phyloP scores from a whole-genome alignment of 2,113 vertebrate species.

The Pteronura brasiliensis region DNA sequence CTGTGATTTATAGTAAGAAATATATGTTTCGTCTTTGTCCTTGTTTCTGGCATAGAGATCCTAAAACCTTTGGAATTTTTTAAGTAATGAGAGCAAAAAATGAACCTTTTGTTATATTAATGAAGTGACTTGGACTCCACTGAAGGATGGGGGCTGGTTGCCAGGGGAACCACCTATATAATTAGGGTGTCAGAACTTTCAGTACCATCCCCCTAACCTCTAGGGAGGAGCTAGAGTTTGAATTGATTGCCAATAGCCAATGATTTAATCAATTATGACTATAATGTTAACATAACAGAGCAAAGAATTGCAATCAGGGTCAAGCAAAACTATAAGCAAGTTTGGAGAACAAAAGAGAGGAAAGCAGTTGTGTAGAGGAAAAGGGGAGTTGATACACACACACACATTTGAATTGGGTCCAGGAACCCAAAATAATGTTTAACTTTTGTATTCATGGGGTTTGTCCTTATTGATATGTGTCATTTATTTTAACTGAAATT shows the following conservation, averaged over 20 bases:
- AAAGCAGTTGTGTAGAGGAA: not conserved
- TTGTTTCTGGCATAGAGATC: not conserved
- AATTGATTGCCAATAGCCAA: not conserved
- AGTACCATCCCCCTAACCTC: too few relatives aligned
- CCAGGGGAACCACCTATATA: not conserved
- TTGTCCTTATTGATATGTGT: not conserved
- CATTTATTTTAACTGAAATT: not conserved
- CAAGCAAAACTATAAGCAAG: not conserved
- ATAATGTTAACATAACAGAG: not conserved
- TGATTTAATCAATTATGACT: not conserved
- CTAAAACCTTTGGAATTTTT: not conserved
- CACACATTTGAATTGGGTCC: not conserved
- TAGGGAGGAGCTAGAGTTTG: not conserved
- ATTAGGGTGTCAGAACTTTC: not conserved
- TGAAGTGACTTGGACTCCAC: not conserved
- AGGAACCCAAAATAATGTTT: not conserved
- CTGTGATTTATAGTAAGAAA: not conserved
- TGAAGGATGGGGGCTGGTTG: not conserved
- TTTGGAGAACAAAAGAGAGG: not conserved
- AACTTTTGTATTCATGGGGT: not conserved
- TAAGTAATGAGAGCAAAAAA: not conserved
- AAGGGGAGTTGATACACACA: not conserved
- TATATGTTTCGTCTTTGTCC: not conserved
- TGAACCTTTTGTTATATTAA: not conserved
- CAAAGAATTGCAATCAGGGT: not conserved